Percentiles rank a stretch among this genome's conserved stretches.
These are phyloP conservation scores for Cerastis rubricosa DNA, from an alignment of 2,888 invertebrate species.

Conservation along the genomic window DNA sequence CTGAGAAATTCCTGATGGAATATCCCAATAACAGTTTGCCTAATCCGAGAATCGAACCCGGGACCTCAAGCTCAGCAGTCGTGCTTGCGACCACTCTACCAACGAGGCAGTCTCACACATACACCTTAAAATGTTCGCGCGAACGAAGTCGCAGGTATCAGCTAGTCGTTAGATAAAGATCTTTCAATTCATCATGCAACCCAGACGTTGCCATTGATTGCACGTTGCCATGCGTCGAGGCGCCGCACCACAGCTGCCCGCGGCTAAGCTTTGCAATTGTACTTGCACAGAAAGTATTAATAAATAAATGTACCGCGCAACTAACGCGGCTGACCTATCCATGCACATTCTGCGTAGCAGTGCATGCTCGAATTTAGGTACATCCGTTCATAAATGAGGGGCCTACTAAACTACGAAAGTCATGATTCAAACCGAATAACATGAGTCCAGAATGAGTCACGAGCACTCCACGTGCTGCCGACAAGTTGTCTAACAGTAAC, in stretches of 20 bases:
- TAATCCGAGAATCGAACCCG: too few species aligned
- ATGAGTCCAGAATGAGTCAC: background rate
- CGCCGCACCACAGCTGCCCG: background rate
- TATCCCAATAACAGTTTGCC: too few species aligned
- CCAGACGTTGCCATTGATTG: background rate
- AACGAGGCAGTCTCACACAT: too few species aligned
- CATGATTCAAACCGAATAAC: background rate
- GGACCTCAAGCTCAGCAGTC: too few species aligned
- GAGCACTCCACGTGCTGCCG: background rate
- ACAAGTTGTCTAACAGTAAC: background rate
- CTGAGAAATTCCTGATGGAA: too few species aligned
- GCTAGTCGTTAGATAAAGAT: background rate
- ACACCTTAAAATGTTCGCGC: too few species aligned
- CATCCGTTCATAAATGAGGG: background rate
- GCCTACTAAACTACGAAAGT: background rate
- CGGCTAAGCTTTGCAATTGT: background rate
- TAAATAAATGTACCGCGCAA: background rate
- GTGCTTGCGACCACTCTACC: too few species aligned
- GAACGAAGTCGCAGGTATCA: too few species aligned
- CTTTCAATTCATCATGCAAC: background rate
- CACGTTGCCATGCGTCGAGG: background rate
- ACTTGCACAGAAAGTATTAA: background rate
- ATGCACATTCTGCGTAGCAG: background rate
- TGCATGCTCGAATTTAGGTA: background rate
- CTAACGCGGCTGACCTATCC: background rate